Evolutionary conservation across 2,888 invertebrate genomes (phyloP).

Genomic region (Andrena bicolor): DNA sequence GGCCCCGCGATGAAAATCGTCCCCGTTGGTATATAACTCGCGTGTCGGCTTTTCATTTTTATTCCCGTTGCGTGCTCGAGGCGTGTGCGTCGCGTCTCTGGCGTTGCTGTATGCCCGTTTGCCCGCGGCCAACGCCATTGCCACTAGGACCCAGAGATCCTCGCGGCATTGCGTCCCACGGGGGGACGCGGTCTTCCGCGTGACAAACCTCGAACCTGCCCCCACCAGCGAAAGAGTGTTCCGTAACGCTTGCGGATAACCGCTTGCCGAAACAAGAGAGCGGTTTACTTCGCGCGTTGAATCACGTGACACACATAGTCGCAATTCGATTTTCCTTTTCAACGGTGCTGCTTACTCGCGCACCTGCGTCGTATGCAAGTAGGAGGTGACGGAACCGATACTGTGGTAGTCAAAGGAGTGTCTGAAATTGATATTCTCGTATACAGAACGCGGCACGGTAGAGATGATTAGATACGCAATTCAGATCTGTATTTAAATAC

Average conservation of each 20-base stretch:
- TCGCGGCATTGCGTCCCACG: constrained; percentile 29
- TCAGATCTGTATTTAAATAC: too few species aligned
- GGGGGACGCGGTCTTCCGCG: constrained; percentile 38
- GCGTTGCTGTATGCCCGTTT: neutral
- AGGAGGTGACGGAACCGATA: neutral
- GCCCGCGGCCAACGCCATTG: constrained; percentile 6
- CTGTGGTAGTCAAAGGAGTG: neutral
- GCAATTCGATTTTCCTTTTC: constrained; percentile 58
- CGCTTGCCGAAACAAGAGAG: constrained; percentile 57
- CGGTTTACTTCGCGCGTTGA: constrained; percentile 45
- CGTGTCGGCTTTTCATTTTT: constrained; percentile 20
- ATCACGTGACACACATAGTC: constrained; percentile 54
- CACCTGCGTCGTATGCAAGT: neutral
- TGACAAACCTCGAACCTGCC: constrained; percentile 42
- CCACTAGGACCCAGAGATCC: constrained; percentile 22
- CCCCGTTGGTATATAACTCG: constrained; percentile 12
- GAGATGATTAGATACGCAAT: too few species aligned
- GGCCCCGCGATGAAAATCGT: constrained; percentile 18
- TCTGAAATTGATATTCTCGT: neutral
- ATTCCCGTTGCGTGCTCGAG: constrained; percentile 26
- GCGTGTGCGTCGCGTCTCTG: constrained; percentile 24
- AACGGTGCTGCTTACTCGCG: neutral
- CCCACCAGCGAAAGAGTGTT: constrained; percentile 40
- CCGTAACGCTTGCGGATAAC: constrained; percentile 25
- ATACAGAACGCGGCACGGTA: neutral